These are phyloP conservation scores for Trematomus bernacchii DNA, from an alignment of 2,797 vertebrate species.

Conservation along the genomic window DNA sequence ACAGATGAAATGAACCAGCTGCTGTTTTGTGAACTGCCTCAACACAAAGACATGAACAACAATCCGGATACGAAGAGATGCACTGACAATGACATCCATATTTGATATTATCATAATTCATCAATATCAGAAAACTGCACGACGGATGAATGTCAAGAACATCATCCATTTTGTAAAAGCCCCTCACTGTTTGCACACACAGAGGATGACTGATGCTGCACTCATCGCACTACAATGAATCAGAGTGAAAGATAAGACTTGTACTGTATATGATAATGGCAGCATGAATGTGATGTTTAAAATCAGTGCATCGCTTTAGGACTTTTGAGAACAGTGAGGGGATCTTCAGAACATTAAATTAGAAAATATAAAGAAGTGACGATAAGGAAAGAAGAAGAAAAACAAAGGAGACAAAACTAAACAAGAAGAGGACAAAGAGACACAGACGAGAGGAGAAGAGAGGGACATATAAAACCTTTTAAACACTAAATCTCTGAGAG, in stretches of 20 bases:
- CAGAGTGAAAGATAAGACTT: too few relatives aligned
- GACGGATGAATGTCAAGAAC: not conserved
- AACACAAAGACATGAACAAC: not conserved
- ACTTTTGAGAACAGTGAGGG: too few relatives aligned
- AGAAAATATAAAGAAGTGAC: too few relatives aligned
- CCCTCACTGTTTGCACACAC: too few relatives aligned
- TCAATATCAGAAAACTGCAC: not conserved
- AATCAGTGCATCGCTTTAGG: too few relatives aligned
- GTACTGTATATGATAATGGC: too few relatives aligned
- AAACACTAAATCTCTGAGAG: not conserved
- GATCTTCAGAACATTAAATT: too few relatives aligned
- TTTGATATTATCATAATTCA: not conserved
- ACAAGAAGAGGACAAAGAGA: not conserved
- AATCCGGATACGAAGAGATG: not conserved
- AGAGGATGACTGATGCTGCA: too few relatives aligned
- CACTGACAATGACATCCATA: not conserved
- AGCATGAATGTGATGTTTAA: too few relatives aligned
- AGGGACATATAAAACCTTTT: not conserved
- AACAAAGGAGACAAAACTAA: not conserved
- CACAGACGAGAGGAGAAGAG: not conserved
- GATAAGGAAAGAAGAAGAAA: too few relatives aligned
- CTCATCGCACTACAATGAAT: too few relatives aligned
- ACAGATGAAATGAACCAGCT: not conserved
- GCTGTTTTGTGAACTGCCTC: slow-evolving; percentile 3
- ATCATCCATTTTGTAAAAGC: not conserved